A percentile compares a stretch with the other conserved stretches of the same genome.
These are phyloP conservation scores for Megaleporinus macrocephalus DNA, from an alignment of 2,113 vertebrate genomes.

Conservation along the genomic window DNA sequence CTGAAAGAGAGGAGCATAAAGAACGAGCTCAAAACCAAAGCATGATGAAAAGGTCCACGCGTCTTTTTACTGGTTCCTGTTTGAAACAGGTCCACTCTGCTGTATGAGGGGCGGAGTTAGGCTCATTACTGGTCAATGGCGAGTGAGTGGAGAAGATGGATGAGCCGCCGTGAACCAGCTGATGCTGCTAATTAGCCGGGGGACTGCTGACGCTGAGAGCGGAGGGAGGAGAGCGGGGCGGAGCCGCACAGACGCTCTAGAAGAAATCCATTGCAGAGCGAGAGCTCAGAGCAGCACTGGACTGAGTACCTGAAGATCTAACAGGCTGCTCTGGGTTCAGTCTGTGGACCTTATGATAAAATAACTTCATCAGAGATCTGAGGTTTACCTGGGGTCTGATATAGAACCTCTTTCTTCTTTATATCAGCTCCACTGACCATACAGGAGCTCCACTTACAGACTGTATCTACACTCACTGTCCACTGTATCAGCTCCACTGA, in stretches of 20 bases:
- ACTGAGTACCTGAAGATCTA: no score
- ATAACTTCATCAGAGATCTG: no score
- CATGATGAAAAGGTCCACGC: background rate
- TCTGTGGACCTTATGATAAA: no score
- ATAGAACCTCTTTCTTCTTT: no score
- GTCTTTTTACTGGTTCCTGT: background rate
- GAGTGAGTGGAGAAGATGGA: constrained; percentile 72
- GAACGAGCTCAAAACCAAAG: background rate
- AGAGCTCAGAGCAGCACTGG: no score
- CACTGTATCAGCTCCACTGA: no score
- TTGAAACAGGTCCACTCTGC: background rate
- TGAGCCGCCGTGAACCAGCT: constrained; percentile 61
- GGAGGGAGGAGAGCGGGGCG: background rate
- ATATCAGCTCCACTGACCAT: no score
- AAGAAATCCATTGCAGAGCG: background rate
- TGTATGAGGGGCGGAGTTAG: constrained; percentile 24
- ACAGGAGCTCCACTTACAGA: no score
- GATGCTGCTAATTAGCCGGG: constrained; percentile 67
- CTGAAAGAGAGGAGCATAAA: constrained; percentile 66
- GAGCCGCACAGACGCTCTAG: background rate
- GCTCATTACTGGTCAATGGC: constrained; percentile 72
- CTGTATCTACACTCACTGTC: no score
- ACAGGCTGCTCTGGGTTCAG: no score
- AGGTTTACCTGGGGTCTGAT: no score
- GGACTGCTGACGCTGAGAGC: constrained; percentile 71